Base-by-base conservation (phyloP, 2,888 invertebrate species). In the Bibio marci region DNA sequence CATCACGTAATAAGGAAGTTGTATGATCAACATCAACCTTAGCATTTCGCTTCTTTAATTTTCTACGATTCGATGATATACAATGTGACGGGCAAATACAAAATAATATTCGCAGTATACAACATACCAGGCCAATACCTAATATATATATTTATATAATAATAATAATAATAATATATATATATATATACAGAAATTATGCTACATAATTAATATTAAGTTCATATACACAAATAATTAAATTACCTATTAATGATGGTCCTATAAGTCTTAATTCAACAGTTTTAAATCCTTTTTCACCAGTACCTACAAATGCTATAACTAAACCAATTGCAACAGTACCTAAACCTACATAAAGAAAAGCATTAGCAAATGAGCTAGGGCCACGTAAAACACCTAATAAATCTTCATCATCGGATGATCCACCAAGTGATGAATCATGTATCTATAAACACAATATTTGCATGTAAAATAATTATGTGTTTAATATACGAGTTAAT, bases 281-380 rank as follows among this genome's bases (percentile, higher is more conserved):
- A 47, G 87, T 86, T 64, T 76, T 83, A 73, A 80, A 86, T 64
- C 76, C 76, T 65, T 86, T 85, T 66, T 87, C 87, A 53, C 87
- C 87, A 47, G 86, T 83, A 50, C 86, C 87, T 47, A 87, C 86
- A 66, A 87, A 86, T 58, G 83, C 82, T 52, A 87, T 82, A 51
- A 87, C 80, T 52, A 85, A 73, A 41, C 87, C 88, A 49, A 87
- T 67, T 18, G 86, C 81, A 44, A 85, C 76, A 18, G 78, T 80
- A 48, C 79, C 82, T 48, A 88, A 71, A 40, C 87, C 87, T 37
- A 86, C 81, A 63, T 87, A 87, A 40, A 88, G 71, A 46, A 87
- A 71, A 46, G 83, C 77, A 58, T 79, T 79, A 48, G 85, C 85
- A 46, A 83, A 82, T 37, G 83, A 82, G 65, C 80, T 82, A 48